These are phyloP conservation scores for Falco berigora DNA, from an alignment of 2,797 vertebrate genomes.

Conservation along the genomic window DNA sequence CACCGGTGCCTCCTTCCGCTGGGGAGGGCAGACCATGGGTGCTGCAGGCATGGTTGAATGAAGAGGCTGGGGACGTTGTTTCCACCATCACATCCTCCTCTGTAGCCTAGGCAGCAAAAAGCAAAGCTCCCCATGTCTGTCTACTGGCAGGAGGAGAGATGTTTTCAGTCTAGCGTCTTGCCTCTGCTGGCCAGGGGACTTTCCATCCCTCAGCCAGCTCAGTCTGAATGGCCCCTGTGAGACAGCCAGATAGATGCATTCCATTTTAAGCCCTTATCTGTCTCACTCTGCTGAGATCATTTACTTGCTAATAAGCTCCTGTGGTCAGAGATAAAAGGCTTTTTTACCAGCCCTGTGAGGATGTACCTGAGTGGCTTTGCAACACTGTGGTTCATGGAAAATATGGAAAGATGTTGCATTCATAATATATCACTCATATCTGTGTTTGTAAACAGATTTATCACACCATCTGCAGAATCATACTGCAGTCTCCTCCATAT, in stretches of 20 bases:
- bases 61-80: not conserved
- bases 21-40: not conserved
- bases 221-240: not conserved
- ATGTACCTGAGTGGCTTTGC: not conserved
- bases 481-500: not conserved
- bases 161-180: not conserved
- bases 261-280: not conserved
- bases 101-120: not conserved
- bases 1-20: not conserved
- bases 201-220: not conserved
- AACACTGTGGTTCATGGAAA: not conserved
- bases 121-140: not conserved
- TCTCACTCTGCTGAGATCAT: not conserved
- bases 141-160: not conserved
- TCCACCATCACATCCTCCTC: not conserved
- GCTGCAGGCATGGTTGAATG: not conserved
- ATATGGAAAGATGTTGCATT: not conserved
- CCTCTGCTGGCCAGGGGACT: not conserved
- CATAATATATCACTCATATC: not conserved
- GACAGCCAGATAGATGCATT: not conserved
- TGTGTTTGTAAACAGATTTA: conserved; percentile 54
- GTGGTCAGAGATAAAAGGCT: not conserved
- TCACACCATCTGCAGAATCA: conserved; percentile 18
- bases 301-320: conserved; percentile 7
- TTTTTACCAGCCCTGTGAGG: not conserved